These are phyloP conservation scores for Sciurus niger DNA, from an alignment of 2,113 vertebrate species.

Conservation along the genomic window DNA sequence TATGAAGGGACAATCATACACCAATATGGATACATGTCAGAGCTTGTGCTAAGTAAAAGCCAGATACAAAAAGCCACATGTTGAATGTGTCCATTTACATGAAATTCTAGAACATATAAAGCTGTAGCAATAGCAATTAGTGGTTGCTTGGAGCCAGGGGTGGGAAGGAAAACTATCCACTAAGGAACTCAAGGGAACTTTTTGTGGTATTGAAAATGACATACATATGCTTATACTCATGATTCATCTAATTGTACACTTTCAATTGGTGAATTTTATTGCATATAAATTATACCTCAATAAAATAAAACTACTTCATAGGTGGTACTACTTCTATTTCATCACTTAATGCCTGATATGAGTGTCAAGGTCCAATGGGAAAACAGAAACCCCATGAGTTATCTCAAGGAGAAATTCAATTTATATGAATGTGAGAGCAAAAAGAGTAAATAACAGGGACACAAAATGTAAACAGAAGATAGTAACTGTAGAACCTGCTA, in stretches of 20 bases:
- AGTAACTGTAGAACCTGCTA: not conserved
- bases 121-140: slow-evolving; percentile 20
- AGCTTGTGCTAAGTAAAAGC: not conserved
- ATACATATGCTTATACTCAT: slow-evolving; percentile 1
- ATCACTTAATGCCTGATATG: not conserved
- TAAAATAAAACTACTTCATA: slow-evolving; percentile 30
- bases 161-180: not conserved
- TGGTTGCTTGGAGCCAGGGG: not conserved
- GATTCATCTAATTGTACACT: not conserved
- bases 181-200: slow-evolving; percentile 6
- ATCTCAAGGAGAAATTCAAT: slow-evolving; percentile 8
- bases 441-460: not conserved
- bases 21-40: not conserved
- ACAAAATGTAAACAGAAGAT: not conserved
- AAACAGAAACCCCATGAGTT: not conserved
- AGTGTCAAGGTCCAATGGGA: not conserved
- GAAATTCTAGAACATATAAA: slow-evolving; percentile 18
- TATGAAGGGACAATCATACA: slow-evolving; percentile 3
- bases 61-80: not conserved
- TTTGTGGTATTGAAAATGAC: not conserved
- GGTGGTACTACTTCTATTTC: not conserved
- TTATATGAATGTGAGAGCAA: not conserved
- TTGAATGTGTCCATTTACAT: not conserved
- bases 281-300: not conserved
- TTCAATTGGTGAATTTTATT: not conserved